Evolutionary conservation across 2,888 invertebrate genomes (phyloP).

Genomic region (Ophion slaviceki): DNA sequence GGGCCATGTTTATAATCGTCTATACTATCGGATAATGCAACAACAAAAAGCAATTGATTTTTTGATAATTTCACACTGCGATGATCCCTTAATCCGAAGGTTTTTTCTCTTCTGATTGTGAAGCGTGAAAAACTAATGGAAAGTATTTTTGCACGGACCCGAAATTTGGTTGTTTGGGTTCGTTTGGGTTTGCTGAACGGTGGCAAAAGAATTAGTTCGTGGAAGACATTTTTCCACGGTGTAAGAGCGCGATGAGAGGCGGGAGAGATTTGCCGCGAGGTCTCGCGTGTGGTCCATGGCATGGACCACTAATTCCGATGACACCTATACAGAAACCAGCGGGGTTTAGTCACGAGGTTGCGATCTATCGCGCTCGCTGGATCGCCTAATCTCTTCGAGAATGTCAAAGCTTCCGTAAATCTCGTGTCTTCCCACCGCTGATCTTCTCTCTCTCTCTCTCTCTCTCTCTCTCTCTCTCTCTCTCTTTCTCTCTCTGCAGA

Average conservation of each 20-base stretch:
- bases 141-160: neutral
- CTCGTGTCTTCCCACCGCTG: constrained; percentile 12
- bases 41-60: too few relatives aligned
- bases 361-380: neutral
- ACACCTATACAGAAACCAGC: constrained; percentile 25
- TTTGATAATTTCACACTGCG: too few relatives aligned
- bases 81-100: neutral
- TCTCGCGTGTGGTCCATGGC: constrained; percentile 48
- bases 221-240: neutral
- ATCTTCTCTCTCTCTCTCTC: constrained; percentile 4
- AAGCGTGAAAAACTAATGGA: neutral
- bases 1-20: too few relatives aligned
- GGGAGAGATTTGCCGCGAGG: constrained; percentile 1
- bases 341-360: constrained; percentile 38
- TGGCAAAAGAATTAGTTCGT: neutral
- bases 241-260: neutral
- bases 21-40: too few relatives aligned
- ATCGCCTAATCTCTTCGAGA: constrained; percentile 51
- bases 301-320: constrained; percentile 36
- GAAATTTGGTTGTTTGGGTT: neutral
- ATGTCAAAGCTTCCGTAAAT: constrained; percentile 61
- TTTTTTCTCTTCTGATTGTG: neutral
- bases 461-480: neutral
- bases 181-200: neutral
- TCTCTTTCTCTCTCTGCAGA: constrained; percentile 8